Base-by-base conservation (phyloP, 2,113 vertebrate genomes). In the Globicephala melas region DNA sequence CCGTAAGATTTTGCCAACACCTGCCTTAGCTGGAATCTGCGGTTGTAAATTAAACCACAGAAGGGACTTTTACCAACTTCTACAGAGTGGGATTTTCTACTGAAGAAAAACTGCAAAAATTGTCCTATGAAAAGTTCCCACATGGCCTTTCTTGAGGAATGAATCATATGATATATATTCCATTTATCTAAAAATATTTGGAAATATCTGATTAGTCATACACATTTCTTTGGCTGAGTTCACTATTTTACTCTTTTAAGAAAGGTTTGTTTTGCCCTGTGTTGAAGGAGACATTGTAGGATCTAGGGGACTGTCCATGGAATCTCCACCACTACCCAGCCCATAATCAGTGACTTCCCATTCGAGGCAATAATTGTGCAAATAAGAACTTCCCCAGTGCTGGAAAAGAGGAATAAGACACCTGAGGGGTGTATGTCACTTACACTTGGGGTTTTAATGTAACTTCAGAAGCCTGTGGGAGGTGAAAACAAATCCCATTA, bases 11-110 rank as follows among this genome's bases (percentile, higher is more conserved):
- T 83, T 80, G 73, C 95, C 97, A 95, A 67, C 38, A 71, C 81
- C 87, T 84, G 85, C 85, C 85, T 80, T 84, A 26, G 70, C 76
- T 91, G 81, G 95, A 84, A 84, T 62, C 76, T 89, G 44, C 47
- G 60, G 91, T 91, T n/a, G n/a, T 95, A 91, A 96, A 91, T 67
- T 71, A 92, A 95, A 82, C 71, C 65, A 41, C 77, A 89, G 97
- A 93, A 81, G 15, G 76, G 73, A 88, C 44, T 55, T 38, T 71
- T 25, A 91, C 77, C 76, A 62, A 68, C 63, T 47, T 62, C 44
- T 70, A 84, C 26, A 21, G 36, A 70, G 53, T 18, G 53, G 63
- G 70, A 55, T 88, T 90, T 86, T 76, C 85, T 41, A 63, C 63
- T 77, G 71, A 44, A 68, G 70, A 93, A 58, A 92, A 77, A 70